Evolutionary conservation across 2,888 invertebrate species (phyloP).

Genomic region (Drosophila paracracens): DNA sequence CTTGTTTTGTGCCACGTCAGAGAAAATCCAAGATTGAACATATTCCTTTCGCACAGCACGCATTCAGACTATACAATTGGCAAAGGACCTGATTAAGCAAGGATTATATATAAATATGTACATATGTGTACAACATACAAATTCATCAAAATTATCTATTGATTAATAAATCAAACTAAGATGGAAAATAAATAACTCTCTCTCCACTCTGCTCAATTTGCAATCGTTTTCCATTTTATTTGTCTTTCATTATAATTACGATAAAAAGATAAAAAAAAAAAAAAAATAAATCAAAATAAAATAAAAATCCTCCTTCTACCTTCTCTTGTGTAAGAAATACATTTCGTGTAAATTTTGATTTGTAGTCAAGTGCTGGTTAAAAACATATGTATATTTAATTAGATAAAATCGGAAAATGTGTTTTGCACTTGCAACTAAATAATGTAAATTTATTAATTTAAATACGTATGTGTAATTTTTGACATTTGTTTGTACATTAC

Average conservation of each 20-base stretch:
- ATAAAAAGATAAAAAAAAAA: too few relatives aligned
- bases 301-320: neutral
- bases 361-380: neutral
- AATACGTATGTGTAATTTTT: slow-evolving; percentile 28
- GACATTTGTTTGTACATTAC: slow-evolving; percentile 1
- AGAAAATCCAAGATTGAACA: slow-evolving; percentile 6
- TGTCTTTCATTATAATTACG: neutral
- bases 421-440: neutral
- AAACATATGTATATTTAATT: neutral
- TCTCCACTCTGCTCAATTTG: neutral
- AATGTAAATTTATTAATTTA: neutral
- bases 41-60: neutral
- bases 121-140: neutral
- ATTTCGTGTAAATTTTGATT: neutral
- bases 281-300: neutral
- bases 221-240: neutral
- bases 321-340: neutral
- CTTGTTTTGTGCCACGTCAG: slow-evolving; percentile 35
- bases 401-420: neutral
- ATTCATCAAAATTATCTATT: neutral
- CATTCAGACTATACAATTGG: neutral
- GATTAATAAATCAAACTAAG: neutral
- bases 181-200: neutral
- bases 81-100: neutral
- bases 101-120: neutral